Evolutionary conservation across 2,797 vertebrate genomes (phyloP).

Genomic region (Trachops cirrhosus): DNA sequence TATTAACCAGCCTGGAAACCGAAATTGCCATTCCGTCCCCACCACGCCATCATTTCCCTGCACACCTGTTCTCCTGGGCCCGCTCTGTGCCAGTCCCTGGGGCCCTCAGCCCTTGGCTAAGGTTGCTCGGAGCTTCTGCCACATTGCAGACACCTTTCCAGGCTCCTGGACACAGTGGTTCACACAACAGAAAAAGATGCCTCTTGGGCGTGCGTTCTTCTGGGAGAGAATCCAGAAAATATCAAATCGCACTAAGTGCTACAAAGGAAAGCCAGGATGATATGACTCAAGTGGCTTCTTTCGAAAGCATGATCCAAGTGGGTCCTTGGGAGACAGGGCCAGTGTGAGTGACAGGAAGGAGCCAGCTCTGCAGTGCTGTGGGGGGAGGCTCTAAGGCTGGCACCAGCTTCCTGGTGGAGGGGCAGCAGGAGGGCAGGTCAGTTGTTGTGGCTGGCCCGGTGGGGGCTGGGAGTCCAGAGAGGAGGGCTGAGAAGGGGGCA

Average conservation of each 20-base stretch:
- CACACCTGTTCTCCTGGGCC: neutral
- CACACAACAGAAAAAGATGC: neutral
- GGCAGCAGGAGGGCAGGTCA: neutral
- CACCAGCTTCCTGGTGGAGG: neutral
- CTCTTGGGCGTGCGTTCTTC: neutral
- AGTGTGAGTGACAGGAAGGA: neutral
- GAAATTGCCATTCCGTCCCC: neutral
- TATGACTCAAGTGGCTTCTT: neutral
- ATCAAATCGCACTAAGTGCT: neutral
- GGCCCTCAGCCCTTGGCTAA: neutral
- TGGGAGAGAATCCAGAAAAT: neutral
- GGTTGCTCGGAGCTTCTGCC: neutral
- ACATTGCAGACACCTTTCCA: neutral
- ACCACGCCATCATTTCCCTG: neutral
- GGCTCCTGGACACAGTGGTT: neutral
- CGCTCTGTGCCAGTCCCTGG: neutral
- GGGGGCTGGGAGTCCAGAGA: neutral
- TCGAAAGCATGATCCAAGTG: neutral
- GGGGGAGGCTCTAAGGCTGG: neutral
- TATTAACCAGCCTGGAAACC: neutral
- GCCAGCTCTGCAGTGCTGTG: no score
- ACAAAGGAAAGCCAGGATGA: neutral
- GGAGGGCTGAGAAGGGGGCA: neutral
- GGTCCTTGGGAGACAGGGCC: neutral
- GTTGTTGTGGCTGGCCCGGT: no score